phyloP scores from a whole-genome alignment of 2,888 invertebrate species.

The Heliconius charithonia region DNA sequence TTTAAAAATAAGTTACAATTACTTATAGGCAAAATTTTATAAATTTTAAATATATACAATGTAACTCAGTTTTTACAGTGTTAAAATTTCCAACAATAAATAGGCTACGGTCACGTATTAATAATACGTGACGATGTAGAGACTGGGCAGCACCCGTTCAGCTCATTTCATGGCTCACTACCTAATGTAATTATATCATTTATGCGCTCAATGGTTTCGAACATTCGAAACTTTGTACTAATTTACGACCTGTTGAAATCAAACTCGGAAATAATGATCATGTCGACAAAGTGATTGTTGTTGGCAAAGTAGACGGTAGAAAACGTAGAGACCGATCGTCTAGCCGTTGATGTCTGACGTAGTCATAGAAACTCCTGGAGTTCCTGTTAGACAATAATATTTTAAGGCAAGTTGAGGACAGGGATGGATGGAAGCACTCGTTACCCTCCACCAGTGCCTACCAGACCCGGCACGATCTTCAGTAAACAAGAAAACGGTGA shows the following conservation, averaged over 20 bases:
- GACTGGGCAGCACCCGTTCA: slow-evolving; percentile 51
- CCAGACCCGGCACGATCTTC: no score
- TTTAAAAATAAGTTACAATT: not conserved
- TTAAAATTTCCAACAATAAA: not conserved
- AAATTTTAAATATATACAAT: not conserved
- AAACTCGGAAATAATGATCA: not conserved
- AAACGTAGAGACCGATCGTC: no score
- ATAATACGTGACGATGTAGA: slow-evolving; percentile 39
- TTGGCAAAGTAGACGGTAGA: no score
- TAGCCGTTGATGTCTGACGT: no score
- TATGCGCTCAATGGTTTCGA: slow-evolving; percentile 59
- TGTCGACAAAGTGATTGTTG: no score
- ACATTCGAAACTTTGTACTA: slow-evolving; percentile 43
- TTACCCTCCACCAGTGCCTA: no score
- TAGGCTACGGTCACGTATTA: slow-evolving; percentile 21
- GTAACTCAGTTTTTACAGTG: not conserved
- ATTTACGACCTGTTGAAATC: slow-evolving; percentile 9
- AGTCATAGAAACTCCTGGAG: no score
- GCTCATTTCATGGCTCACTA: slow-evolving; percentile 72
- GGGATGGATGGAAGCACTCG: no score
- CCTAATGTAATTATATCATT: slow-evolving; percentile 66
- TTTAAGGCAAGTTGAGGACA: no score
- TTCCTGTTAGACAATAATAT: no score
- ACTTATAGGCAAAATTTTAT: no score
- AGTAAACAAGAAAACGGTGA: no score